Evolutionary conservation across 2,113 vertebrate genomes (phyloP), one percentile per base, ranked within the genome.

Genomic region (Mystacornis crossleyi): DNA sequence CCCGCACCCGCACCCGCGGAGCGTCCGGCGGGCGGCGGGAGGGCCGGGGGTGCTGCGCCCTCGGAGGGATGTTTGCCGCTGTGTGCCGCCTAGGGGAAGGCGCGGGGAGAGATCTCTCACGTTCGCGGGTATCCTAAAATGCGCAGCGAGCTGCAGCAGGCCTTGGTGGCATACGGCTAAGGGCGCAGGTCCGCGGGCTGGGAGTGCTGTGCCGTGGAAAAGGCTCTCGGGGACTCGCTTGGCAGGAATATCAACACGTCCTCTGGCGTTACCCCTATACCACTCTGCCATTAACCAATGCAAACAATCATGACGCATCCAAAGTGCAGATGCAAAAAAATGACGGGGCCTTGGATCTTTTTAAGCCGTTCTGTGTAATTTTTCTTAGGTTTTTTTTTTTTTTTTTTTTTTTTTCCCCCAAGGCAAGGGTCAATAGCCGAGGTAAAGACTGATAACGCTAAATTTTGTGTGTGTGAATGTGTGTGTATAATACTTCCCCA

Each of bases 21-120:
- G 65, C n/a, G 5, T 6, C 47, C 40, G 18, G 34, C 4, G 64
- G 15, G 23, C 10, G 18, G 3, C 23, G 12, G 12, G 16, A 4
- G n/a, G 29, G 26, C 5, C 31, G 3, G 18, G 4, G 26, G 3
- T 4, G 8, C 47, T 16, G 64, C 5, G 24, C 29, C 45, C 47
- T 18, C n/a, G 4, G 24, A 8, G 57, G 1, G 25, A 33, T 12
- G 20, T 15, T 31, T 24, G 29, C 36, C 9, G 33, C n/a, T 11
- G 9, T 6, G 18, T 6, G 4, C 50, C 12, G 50, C 18, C 12
- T 19, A 4, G 60, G 38, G 26, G 29, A 51, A 53, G 43, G 45
- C 7, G 12, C 24, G 9, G 71, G 25, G 12, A 2, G 18, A 15
- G 8, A 3, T 23, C 12, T 5, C n/a, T 15, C 10, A 1, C 12